Conservation (phyloP, 1,140 invertebrate genomes). For the Thereuonema tuberculata region DNA sequence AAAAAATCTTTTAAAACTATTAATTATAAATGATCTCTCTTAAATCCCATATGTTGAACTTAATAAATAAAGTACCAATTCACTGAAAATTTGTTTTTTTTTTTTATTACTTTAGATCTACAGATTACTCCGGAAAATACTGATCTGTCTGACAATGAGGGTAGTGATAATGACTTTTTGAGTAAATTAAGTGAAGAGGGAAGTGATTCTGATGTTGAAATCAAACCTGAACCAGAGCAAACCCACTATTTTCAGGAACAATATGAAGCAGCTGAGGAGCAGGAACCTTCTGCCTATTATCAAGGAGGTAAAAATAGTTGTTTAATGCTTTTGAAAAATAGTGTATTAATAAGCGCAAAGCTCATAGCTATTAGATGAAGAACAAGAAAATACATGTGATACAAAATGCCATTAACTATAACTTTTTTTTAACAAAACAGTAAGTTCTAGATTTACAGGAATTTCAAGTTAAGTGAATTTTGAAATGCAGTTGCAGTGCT, state of each 20-base stretch:
- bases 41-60: too few relatives aligned
- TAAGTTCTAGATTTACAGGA: too few relatives aligned
- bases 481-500: too few relatives aligned
- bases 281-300: not conserved
- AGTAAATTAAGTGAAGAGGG: constrained; percentile 7
- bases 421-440: too few relatives aligned
- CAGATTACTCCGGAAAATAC: constrained; percentile 28
- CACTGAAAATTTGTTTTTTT: not conserved
- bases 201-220: constrained; percentile 6
- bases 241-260: constrained; percentile 5
- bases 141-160: constrained; percentile 15
- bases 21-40: not conserved
- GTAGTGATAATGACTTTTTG: constrained; percentile 9
- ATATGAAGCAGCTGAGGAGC: not conserved
- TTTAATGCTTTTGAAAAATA: not conserved
- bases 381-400: too few relatives aligned
- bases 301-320: not conserved
- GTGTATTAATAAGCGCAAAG: not conserved
- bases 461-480: too few relatives aligned
- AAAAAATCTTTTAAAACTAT: not conserved
- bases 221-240: constrained; percentile 4
- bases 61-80: too few relatives aligned
- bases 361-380: too few relatives aligned
- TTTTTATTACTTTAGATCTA: constrained; percentile 21
- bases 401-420: too few relatives aligned